Conservation (phyloP, 2,888 invertebrate species). For the Diarsia rubi region DNA sequence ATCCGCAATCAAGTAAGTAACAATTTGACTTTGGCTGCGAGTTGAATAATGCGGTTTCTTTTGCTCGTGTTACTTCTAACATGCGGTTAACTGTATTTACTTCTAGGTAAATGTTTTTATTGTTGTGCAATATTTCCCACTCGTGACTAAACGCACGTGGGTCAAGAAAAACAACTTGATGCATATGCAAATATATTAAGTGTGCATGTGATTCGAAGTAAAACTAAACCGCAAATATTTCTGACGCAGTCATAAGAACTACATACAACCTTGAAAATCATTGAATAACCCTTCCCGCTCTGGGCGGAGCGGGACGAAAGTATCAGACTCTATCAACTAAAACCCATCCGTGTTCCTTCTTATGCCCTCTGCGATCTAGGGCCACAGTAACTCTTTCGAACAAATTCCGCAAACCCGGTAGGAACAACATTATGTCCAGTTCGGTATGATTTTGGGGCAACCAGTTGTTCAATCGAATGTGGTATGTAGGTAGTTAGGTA, state of each 20-base stretch:
- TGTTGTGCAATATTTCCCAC: constrained; percentile 16
- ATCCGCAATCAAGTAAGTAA: background rate
- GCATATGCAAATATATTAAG: background rate
- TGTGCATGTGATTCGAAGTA: constrained; percentile 12
- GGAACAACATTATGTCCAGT: no score
- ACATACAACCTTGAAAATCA: no score
- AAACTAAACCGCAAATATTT: constrained; percentile 32
- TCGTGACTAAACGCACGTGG: background rate
- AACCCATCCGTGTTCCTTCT: no score
- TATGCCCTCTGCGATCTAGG: no score
- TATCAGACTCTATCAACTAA: no score
- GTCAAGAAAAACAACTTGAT: background rate
- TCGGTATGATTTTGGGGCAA: background rate
- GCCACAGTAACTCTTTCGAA: no score
- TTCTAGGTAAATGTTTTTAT: constrained; percentile 5
- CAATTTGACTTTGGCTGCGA: background rate
- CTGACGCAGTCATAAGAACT: background rate
- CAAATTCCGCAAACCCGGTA: no score
- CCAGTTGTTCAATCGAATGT: background rate
- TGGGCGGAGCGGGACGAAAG: no score
- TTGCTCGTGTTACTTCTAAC: background rate
- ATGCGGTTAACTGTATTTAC: background rate
- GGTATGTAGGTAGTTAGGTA: background rate
- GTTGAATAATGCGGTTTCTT: background rate
- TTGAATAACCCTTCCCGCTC: no score